phyloP scores from a whole-genome alignment of 2,888 invertebrate species.

The Drosophila tanythrix region DNA sequence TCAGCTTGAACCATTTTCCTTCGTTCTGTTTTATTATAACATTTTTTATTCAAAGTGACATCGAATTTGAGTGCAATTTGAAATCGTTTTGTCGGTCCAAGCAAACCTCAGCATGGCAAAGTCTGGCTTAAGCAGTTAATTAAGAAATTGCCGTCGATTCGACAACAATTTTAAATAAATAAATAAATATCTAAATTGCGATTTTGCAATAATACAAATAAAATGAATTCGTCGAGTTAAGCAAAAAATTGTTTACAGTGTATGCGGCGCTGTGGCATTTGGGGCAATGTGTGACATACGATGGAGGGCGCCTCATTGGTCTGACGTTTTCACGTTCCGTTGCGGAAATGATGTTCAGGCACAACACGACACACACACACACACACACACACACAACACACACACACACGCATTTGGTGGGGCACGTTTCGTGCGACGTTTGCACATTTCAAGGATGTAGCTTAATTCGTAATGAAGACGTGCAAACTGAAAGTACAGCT shows the following conservation, averaged over 20 bases:
- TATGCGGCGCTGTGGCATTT: constrained; percentile 6
- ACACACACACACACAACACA: constrained; percentile 37
- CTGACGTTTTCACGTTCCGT: constrained; percentile 59
- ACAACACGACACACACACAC: constrained; percentile 30
- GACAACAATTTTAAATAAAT: not conserved
- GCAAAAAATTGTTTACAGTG: constrained; percentile 8
- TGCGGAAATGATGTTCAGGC: constrained; percentile 68
- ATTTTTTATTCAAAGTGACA: not conserved
- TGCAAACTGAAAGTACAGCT: constrained; percentile 57
- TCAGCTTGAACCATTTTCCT: not conserved
- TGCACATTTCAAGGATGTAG: constrained; percentile 78
- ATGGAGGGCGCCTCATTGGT: constrained; percentile 38
- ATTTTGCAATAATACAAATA: not conserved
- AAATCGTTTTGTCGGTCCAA: not conserved
- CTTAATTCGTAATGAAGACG: constrained; percentile 79
- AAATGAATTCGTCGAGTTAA: not conserved
- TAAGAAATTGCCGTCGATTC: not conserved
- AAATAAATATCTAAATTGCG: not conserved
- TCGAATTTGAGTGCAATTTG: not conserved
- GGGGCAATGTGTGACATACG: constrained; percentile 39
- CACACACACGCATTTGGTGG: constrained; percentile 39
- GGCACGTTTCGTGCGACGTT: constrained; percentile 71
- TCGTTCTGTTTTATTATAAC: not conserved
- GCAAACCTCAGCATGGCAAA: not conserved
- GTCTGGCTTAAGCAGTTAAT: not conserved